A percentile compares a stretch with the other conserved stretches of the same genome.
Evolutionary conservation across 2,113 vertebrate genomes (phyloP).

Genomic region (Fulmarus glacialis): DNA sequence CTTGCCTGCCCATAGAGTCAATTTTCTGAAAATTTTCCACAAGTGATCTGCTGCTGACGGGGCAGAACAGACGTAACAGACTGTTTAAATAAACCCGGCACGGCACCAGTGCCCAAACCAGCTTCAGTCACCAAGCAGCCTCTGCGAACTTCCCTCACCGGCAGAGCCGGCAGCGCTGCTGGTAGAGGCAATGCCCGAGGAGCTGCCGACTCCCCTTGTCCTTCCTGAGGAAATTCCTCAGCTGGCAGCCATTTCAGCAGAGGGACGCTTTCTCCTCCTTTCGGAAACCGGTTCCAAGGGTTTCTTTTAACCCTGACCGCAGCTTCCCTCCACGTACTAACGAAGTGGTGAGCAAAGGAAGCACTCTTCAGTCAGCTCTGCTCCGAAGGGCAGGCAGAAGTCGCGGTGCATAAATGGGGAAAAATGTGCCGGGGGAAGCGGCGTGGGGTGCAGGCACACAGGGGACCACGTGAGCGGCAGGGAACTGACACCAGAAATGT

Average conservation of each 20-base stretch:
- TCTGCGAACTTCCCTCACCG: not conserved
- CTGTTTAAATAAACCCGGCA: not conserved
- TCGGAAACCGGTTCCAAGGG: not conserved
- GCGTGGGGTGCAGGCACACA: no score
- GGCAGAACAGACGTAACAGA: not conserved
- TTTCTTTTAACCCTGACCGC: fast-evolving
- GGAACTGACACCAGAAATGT: not conserved
- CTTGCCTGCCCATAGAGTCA: not conserved
- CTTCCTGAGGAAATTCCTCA: constrained; percentile 1
- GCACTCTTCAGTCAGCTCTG: not conserved
- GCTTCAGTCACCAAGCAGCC: not conserved
- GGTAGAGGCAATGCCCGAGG: not conserved
- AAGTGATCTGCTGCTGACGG: not conserved
- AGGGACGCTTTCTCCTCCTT: not conserved
- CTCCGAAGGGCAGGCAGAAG: not conserved
- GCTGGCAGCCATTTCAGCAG: not conserved
- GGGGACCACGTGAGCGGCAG: fast-evolving
- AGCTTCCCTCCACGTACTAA: not conserved
- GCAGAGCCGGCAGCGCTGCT: not conserved
- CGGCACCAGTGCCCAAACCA: not conserved
- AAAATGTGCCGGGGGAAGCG: not conserved
- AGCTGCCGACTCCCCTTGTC: not conserved
- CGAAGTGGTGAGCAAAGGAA: not conserved
- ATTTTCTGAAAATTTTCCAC: not conserved
- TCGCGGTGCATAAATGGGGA: no score